These are phyloP conservation scores for Lasioglossum vierecki DNA, from an alignment of 2,888 invertebrate genomes.

Conservation along the genomic window DNA sequence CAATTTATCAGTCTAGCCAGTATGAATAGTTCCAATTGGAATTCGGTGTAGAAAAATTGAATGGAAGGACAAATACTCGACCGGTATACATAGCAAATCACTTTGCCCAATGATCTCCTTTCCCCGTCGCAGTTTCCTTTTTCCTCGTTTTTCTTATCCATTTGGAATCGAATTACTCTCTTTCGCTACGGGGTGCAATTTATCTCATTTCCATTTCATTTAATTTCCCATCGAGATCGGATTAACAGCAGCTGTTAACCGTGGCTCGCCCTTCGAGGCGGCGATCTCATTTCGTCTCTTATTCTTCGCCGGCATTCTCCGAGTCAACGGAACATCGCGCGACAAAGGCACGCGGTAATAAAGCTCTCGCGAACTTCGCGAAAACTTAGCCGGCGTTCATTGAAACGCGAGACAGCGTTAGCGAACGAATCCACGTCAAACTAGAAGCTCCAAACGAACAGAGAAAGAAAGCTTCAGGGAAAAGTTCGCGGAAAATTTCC, in stretches of 20 bases:
- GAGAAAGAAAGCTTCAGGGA: not conserved
- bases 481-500: not conserved
- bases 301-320: not conserved
- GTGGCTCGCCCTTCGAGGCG: not conserved
- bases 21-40: not conserved
- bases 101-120: not conserved
- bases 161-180: not conserved
- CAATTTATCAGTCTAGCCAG: not conserved
- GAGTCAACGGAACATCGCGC: not conserved
- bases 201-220: slow-evolving; percentile 11
- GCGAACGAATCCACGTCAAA: not conserved
- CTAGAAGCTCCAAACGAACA: not conserved
- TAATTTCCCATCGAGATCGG: not conserved
- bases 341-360: not conserved
- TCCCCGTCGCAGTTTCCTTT: not conserved
- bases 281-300: not conserved
- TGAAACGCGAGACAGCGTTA: not conserved
- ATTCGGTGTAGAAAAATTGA: not conserved
- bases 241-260: slow-evolving; percentile 7
- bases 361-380: not conserved
- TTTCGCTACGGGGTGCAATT: not conserved
- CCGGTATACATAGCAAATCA: not conserved
- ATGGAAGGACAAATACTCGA: not conserved
- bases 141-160: not conserved
- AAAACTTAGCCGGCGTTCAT: not conserved